Conservation (phyloP, 2,797 vertebrate species). For the Pitangus sulphuratus region DNA sequence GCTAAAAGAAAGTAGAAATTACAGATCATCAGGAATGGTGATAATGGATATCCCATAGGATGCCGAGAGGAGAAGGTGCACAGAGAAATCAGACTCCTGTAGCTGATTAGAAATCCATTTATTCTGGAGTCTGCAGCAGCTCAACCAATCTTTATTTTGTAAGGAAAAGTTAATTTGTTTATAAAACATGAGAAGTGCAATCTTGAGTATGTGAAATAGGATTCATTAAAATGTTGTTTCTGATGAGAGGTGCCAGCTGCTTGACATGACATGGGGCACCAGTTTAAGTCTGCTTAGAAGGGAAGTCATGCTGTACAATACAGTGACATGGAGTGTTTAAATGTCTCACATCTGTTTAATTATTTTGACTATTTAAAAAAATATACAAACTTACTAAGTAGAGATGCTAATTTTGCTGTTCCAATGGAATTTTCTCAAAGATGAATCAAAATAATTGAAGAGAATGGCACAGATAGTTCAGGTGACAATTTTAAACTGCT, state of each 20-base stretch:
- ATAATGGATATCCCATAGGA: background rate
- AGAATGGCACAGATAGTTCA: background rate
- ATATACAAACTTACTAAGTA: background rate
- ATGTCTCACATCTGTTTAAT: background rate
- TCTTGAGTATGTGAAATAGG: slow-evolving; percentile 39
- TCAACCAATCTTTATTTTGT: slow-evolving; percentile 29
- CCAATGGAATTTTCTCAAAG: background rate
- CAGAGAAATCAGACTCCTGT: background rate
- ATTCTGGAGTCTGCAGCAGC: background rate
- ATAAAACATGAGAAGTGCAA: slow-evolving; percentile 45
- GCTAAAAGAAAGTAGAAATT: background rate
- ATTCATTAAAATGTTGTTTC: slow-evolving; percentile 35
- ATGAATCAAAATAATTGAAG: slow-evolving; percentile 36
- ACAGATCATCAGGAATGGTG: background rate
- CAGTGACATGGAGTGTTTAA: background rate
- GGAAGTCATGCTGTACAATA: background rate
- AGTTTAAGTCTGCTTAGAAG: background rate
- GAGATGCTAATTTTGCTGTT: slow-evolving; percentile 20
- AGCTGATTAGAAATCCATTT: background rate
- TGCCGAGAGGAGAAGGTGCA: background rate
- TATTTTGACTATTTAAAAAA: background rate
- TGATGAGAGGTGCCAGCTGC: slow-evolving; percentile 47
- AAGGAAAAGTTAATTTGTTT: slow-evolving; percentile 57
- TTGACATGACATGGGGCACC: slow-evolving; percentile 21
- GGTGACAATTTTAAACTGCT: background rate